A percentile compares a stretch with the other conserved stretches of the same genome.
phyloP scores from a whole-genome alignment of 92 coral and sea anemone genomes.

The Bergia puertoricense region DNA sequence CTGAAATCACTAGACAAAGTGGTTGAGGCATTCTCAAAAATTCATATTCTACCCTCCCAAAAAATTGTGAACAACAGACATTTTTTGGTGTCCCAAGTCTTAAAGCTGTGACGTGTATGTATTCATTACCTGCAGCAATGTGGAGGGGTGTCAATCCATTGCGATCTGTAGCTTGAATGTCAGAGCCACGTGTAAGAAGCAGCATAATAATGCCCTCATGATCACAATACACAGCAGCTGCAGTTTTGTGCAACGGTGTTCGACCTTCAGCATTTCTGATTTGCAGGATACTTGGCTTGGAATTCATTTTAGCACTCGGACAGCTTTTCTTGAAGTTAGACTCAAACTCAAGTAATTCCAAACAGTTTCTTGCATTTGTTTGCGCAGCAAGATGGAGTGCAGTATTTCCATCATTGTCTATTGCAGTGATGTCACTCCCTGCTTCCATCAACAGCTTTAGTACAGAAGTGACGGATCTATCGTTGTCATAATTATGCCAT shows the following conservation, averaged over 20 bases:
- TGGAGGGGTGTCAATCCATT: conserved; percentile 29
- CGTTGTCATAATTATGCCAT: background rate
- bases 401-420: conserved; percentile 15
- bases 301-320: background rate
- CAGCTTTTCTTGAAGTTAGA: background rate
- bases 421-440: background rate
- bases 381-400: conserved; percentile 10
- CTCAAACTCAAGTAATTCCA: conserved; percentile 17
- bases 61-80: no score
- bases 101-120: background rate
- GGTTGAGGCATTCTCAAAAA: no score
- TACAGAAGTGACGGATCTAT: background rate
- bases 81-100: background rate
- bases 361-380: background rate
- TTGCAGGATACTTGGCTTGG: background rate
- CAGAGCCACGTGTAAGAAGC: background rate
- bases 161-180: conserved; percentile 12
- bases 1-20: no score
- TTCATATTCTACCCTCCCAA: no score
- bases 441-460: conserved; percentile 2
- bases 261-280: background rate
- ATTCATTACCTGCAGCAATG: conserved; percentile 30
- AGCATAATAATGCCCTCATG: background rate
- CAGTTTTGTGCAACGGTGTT: conserved; percentile 14
- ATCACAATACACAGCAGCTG: background rate